Conservation (phyloP, 1,140 invertebrate species). For the Aphaenogaster ashmeadi region DNA sequence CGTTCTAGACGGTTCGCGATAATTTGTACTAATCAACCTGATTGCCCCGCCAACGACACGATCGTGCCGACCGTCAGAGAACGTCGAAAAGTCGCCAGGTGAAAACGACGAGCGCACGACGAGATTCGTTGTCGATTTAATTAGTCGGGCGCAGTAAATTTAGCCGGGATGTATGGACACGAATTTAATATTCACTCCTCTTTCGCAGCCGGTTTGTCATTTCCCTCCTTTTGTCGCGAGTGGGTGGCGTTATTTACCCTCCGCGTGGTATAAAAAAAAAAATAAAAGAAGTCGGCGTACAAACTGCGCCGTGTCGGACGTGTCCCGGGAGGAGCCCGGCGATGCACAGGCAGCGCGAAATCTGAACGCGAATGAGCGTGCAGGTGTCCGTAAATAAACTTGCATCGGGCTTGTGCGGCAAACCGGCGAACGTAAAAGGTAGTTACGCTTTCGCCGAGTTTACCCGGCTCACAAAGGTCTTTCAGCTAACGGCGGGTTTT, state of each 20-base stretch:
- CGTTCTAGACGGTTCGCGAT: background rate
- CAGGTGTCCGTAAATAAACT: conserved; percentile 82
- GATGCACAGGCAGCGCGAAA: conserved; percentile 61
- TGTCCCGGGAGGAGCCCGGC: conserved; percentile 39
- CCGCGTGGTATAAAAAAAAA: conserved; percentile 11
- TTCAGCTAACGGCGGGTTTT: conserved; percentile 66
- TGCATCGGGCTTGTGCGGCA: conserved; percentile 78
- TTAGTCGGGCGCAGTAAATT: conserved; percentile 40
- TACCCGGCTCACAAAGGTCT: conserved; percentile 69
- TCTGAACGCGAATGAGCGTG: conserved; percentile 73
- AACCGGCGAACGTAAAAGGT: conserved; percentile 79
- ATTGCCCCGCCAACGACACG: background rate
- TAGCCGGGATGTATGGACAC: conserved; percentile 16
- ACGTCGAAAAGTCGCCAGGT: background rate
- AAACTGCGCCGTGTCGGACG: conserved; percentile 56
- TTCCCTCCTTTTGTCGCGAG: conserved; percentile 21
- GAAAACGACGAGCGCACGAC: background rate
- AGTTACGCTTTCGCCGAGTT: conserved; percentile 76
- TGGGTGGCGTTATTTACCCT: conserved; percentile 66
- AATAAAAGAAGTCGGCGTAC: conserved; percentile 58
- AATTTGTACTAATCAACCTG: conserved; percentile 10
- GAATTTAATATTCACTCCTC: conserved; percentile 50
- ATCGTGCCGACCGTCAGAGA: background rate
- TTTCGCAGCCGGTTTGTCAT: conserved; percentile 42
- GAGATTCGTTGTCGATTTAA: conserved; percentile 47